These are phyloP conservation scores for Pteria penguin DNA, from an alignment of 2,888 invertebrate genomes.

Conservation along the genomic window DNA sequence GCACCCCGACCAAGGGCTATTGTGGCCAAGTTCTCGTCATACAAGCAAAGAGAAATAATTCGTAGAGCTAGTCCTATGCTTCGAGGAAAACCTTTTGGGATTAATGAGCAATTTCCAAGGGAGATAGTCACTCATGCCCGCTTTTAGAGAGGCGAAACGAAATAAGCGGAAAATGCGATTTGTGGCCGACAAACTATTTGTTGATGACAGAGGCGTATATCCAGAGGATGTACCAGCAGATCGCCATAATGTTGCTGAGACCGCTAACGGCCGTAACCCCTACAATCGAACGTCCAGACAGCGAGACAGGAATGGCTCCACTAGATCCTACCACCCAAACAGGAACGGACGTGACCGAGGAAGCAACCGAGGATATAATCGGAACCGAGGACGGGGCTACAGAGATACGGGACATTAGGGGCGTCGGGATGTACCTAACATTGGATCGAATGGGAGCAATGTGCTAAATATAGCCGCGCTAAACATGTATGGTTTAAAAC, in stretches of 20 bases:
- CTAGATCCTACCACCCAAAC: not conserved
- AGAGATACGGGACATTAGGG: not conserved
- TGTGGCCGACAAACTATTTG: not conserved
- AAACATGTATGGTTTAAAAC: too few species aligned
- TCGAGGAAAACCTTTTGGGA: not conserved
- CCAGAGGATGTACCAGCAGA: not conserved
- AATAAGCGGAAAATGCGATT: not conserved
- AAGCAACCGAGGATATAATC: too few species aligned
- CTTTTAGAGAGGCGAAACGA: not conserved
- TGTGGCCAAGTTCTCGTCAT: too few species aligned
- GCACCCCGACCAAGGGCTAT: too few species aligned
- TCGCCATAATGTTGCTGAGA: not conserved
- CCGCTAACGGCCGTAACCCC: not conserved
- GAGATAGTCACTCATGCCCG: not conserved
- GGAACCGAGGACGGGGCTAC: too few species aligned
- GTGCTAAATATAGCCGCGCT: too few species aligned
- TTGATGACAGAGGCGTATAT: not conserved
- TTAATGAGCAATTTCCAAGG: constrained; percentile 13
- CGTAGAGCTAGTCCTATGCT: not conserved
- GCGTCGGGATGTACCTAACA: constrained; percentile 2
- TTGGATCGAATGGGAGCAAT: too few species aligned
- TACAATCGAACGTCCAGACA: too few species aligned
- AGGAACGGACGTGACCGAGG: too few species aligned
- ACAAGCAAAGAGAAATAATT: not conserved
- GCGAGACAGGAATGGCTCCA: too few species aligned